These are phyloP conservation scores for Adrianichthys oophorus DNA, from an alignment of 2,797 vertebrate genomes.

Conservation along the genomic window DNA sequence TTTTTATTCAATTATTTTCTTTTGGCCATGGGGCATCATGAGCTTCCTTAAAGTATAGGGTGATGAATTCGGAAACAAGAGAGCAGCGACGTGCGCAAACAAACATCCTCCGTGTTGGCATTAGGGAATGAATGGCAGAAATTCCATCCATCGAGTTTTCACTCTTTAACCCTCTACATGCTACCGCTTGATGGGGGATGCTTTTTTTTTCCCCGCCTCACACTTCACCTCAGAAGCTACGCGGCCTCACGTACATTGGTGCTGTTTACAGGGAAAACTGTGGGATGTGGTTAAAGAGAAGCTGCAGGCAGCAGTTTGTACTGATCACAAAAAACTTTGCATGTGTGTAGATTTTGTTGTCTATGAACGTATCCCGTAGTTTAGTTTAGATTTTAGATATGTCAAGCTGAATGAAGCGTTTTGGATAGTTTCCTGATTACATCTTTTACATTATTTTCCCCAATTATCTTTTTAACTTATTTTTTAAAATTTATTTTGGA, in stretches of 20 bases:
- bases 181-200: background rate
- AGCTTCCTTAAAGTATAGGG: too few species aligned
- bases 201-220: slow-evolving; percentile 6
- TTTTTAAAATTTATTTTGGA: too few species aligned
- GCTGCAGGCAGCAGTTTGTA: slow-evolving; percentile 15
- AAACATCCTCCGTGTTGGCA: background rate
- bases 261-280: slow-evolving; percentile 36
- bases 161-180: background rate
- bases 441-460: too few species aligned
- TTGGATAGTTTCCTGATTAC: too few species aligned
- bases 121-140: background rate
- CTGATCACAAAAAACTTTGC: background rate
- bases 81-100: background rate
- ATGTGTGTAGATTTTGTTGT: background rate
- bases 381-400: background rate
- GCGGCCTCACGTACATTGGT: slow-evolving; percentile 12
- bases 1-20: too few species aligned
- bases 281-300: background rate
- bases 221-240: slow-evolving; percentile 8
- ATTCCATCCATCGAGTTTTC: background rate
- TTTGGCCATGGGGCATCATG: too few species aligned
- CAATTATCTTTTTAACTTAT: too few species aligned
- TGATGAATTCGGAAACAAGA: background rate
- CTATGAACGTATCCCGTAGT: background rate
- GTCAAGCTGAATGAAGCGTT: too few species aligned